These are phyloP conservation scores for Budorcas taxicolor DNA, from an alignment of 2,113 vertebrate species.

Conservation along the genomic window DNA sequence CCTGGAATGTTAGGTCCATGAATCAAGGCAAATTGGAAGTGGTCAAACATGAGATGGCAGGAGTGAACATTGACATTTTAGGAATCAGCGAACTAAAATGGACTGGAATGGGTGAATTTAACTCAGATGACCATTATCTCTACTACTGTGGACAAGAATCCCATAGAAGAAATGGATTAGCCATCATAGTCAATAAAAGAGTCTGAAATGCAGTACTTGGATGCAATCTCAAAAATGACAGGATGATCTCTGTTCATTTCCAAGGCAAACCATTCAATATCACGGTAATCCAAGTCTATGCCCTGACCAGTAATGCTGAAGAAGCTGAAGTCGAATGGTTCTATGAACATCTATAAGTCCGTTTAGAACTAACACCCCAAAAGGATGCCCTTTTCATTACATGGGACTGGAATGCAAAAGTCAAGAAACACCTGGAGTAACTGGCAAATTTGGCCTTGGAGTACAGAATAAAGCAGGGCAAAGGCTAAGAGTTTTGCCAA, in stretches of 20 bases:
- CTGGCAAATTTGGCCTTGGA: background rate
- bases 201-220: background rate
- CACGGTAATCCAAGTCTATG: background rate
- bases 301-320: background rate
- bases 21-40: background rate
- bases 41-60: background rate
- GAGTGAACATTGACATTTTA: background rate
- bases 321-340: background rate
- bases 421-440: background rate
- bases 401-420: background rate
- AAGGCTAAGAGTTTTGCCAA: background rate
- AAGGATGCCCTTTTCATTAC: background rate
- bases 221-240: background rate
- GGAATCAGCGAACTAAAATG: background rate
- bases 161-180: background rate
- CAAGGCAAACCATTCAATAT: background rate
- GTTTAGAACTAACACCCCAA: background rate
- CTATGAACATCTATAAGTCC: background rate
- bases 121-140: background rate
- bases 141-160: background rate
- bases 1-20: background rate
- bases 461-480: background rate
- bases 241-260: background rate
- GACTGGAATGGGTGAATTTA: background rate
- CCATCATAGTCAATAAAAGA: background rate